Evolutionary conservation across 2,797 vertebrate genomes (phyloP).

Genomic region (Gorsachius magnificus): DNA sequence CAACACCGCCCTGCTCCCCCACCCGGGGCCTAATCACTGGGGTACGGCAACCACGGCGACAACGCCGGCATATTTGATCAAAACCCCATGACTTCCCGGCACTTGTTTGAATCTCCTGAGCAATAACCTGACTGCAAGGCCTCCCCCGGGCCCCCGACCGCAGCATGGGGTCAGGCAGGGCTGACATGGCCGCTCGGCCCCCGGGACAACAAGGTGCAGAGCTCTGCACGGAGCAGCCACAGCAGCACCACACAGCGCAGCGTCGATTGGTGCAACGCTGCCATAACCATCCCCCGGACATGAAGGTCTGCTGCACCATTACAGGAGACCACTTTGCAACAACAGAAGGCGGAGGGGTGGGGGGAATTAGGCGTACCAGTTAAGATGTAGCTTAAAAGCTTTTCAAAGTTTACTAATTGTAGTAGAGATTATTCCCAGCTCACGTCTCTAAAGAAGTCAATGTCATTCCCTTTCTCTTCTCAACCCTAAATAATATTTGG

Average conservation of each 20-base stretch:
- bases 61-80: accelerated
- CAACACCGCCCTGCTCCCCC: not conserved
- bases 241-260: not conserved
- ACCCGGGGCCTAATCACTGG: not conserved
- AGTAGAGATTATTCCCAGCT: not conserved
- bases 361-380: not conserved
- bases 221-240: not conserved
- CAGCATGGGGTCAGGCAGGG: not conserved
- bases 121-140: not conserved
- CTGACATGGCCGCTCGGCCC: not conserved
- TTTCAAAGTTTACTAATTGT: not conserved
- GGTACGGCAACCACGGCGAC: not conserved
- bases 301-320: not conserved
- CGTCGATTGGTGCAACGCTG: not conserved
- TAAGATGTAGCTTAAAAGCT: not conserved
- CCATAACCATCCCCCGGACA: not conserved
- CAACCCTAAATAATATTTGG: not conserved
- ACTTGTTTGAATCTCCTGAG: not conserved
- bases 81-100: not conserved
- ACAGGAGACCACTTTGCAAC: not conserved
- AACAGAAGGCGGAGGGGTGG: not conserved
- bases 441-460: not conserved
- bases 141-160: accelerated
- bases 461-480: not conserved
- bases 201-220: accelerated